phyloP scores from a whole-genome alignment of 1,140 invertebrate genomes.

The Tigriopus japonicus region DNA sequence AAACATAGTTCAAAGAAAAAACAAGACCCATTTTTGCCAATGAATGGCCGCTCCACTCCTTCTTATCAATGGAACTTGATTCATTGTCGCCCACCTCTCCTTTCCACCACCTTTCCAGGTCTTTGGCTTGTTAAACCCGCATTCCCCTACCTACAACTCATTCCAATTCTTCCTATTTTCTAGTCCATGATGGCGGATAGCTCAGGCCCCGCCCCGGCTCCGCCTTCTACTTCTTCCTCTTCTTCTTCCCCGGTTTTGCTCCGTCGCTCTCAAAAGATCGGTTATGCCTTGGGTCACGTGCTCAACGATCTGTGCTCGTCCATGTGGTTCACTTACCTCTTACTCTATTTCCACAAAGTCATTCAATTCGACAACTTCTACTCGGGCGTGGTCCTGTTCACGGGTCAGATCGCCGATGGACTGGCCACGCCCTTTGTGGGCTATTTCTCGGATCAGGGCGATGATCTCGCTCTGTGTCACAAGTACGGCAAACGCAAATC shows the following conservation, averaged over 20 bases:
- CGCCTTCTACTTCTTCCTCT: no score
- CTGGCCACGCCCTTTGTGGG: slow-evolving; percentile 74
- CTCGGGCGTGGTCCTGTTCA: slow-evolving; percentile 56
- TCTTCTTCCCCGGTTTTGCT: not conserved
- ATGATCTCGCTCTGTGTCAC: slow-evolving; percentile 21
- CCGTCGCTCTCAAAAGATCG: slow-evolving; percentile 19
- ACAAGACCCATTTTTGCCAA: no score
- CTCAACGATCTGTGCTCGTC: slow-evolving; percentile 86
- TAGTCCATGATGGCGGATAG: no score
- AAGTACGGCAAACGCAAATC: slow-evolving; percentile 20
- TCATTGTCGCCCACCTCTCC: no score
- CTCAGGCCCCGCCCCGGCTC: no score
- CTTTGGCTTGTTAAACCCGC: no score
- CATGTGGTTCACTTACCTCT: slow-evolving; percentile 93
- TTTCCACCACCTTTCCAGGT: no score
- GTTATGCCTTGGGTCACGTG: slow-evolving; percentile 56
- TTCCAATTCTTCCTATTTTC: no score
- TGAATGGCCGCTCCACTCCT: no score
- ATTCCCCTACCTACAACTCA: no score
- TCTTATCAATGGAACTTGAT: no score
- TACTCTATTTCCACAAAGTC: slow-evolving; percentile 75
- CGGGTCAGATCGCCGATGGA: slow-evolving; percentile 77
- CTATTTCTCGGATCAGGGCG: slow-evolving; percentile 54
- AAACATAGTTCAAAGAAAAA: no score
- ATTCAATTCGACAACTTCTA: slow-evolving; percentile 43